phyloP scores from a whole-genome alignment of 2,797 vertebrate species.

The Microhierax caerulescens region DNA sequence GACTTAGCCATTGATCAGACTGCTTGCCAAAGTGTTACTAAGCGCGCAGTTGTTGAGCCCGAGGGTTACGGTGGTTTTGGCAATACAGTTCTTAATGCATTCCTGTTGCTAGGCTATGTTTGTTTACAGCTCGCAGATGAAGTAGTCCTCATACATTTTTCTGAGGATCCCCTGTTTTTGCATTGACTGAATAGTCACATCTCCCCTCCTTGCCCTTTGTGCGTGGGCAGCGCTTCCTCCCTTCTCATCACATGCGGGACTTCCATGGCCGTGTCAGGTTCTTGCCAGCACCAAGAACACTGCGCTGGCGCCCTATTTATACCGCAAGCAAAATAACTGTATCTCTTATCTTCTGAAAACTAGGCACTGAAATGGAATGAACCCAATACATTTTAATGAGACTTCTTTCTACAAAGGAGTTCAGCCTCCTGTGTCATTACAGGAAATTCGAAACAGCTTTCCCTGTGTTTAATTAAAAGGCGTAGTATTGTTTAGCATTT shows the following conservation, averaged over 20 bases:
- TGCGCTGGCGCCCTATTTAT: not conserved
- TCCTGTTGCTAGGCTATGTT: slow-evolving; percentile 7
- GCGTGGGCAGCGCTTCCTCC: not conserved
- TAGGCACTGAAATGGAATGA: not conserved
- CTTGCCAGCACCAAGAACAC: not conserved
- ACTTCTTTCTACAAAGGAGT: not conserved
- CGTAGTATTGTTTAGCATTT: not conserved
- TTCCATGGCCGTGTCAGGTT: not conserved
- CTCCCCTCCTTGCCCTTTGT: not conserved
- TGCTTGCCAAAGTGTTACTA: not conserved
- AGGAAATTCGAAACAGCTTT: not conserved
- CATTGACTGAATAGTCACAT: not conserved
- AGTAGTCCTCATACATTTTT: not conserved
- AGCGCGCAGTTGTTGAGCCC: not conserved
- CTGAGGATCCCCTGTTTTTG: not conserved
- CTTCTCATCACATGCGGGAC: not conserved
- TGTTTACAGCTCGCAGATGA: not conserved
- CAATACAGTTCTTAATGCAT: not conserved
- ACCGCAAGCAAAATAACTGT: not conserved
- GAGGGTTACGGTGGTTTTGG: not conserved
- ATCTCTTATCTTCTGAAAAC: not conserved
- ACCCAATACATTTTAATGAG: not conserved
- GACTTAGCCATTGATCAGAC: not conserved
- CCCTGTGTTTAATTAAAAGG: not conserved
- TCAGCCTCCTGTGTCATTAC: not conserved